Evolutionary conservation across 2,888 invertebrate genomes (phyloP).

Genomic region (Yponomeuta plumbellus): DNA sequence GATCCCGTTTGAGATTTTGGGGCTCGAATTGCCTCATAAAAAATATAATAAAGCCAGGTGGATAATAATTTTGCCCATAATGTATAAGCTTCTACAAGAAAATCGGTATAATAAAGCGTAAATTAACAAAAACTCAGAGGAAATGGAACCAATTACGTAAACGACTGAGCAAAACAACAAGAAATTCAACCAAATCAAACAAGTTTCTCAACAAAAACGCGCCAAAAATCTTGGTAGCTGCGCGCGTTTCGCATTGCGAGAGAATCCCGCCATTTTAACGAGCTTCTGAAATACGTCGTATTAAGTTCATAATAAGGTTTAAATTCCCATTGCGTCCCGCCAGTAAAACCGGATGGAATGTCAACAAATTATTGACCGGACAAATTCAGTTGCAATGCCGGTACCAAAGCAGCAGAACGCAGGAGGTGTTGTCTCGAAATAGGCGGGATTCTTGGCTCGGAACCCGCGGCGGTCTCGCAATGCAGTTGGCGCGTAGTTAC

Average conservation of each 20-base stretch:
- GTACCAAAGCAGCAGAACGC: conserved; percentile 64
- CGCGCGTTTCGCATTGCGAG: conserved; percentile 12
- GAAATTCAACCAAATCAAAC: not conserved
- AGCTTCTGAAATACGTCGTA: not conserved
- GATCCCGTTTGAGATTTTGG: not conserved
- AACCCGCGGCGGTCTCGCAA: conserved; percentile 61
- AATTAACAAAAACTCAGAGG: not conserved
- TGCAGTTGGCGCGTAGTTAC: conserved; percentile 75
- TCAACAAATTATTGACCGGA: conserved; percentile 43
- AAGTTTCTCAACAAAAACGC: conserved; percentile 7
- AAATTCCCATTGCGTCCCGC: not conserved
- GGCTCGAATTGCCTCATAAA: not conserved
- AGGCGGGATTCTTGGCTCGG: conserved; percentile 34
- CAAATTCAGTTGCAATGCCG: conserved; percentile 61
- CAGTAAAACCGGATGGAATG: conserved; percentile 21
- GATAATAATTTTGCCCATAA: not conserved
- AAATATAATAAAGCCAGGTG: not conserved
- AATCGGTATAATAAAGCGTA: not conserved
- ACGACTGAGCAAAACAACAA: not conserved
- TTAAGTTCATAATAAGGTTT: not conserved
- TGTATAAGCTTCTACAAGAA: not conserved
- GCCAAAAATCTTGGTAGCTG: conserved; percentile 7
- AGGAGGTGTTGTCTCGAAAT: conserved; percentile 44
- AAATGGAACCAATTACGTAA: not conserved
- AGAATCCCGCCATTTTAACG: not conserved